Base-by-base conservation (phyloP, 92 coral and sea anemone genomes). In the Micromussa lordhowensis region DNA sequence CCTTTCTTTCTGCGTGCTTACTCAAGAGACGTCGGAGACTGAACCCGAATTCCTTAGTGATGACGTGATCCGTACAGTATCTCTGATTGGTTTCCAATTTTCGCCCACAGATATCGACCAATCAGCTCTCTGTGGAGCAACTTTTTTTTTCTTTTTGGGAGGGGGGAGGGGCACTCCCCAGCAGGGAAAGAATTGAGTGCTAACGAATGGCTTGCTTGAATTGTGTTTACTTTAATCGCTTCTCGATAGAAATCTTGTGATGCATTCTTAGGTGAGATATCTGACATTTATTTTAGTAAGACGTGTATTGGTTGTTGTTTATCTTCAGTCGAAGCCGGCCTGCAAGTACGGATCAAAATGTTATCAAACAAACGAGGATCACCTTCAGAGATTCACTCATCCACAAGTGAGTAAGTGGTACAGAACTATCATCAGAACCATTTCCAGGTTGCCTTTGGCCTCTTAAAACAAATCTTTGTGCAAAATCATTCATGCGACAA, bases 301-400 rank as follows among this genome's bases (percentile, higher is more conserved):
- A 55, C 31, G 44, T 28, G 6, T 34, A 51, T 78, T 59, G 68
- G 2, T 30, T 54, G 13, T 72, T 61, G 31, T 58, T 68, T 54
- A 57, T 79, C 68, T 84, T 48, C 58, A 89, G 91, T 85, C 88
- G 51, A 95, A 95, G 88, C 85, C 92, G 55, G 86, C 85, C 71
- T 95, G 99, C 78, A 92, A 90, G 79, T 95, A 97, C 53, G 97
- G 99, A 48, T 82, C 96, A 26, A 94, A 94, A 82, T 97, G 99
- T 64, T 97, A 97, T 83, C 99, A 97, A 88, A 90, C 88, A 76
- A 94, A 75, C 81, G 83, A 91, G 21, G 94, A 95, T 15, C 99
- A 97, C 89, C 80, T 86, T 35, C 88, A 90, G 77, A 94, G 58
- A 80, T 96, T 83, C 89, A 31, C 78, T 38, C 99, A 96, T 26